Percentiles rank a stretch among this genome's conserved stretches.
phyloP scores from a whole-genome alignment of 2,113 vertebrate species.

The Hyperopisus bebe region DNA sequence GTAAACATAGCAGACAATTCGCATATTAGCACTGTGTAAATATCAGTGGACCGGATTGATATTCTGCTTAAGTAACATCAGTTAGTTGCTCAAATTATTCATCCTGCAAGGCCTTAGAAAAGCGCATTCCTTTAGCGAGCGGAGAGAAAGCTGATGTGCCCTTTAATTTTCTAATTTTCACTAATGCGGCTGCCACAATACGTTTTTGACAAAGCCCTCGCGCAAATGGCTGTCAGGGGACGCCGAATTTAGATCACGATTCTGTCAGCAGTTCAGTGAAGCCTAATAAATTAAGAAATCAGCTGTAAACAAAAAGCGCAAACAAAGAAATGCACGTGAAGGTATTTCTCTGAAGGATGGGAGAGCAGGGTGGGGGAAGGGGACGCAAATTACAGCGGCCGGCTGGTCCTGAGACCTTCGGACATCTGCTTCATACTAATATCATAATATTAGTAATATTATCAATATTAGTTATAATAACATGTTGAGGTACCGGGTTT shows the following conservation, averaged over 20 bases:
- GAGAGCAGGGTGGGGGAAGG: neutral
- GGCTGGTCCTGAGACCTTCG: neutral
- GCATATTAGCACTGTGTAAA: neutral
- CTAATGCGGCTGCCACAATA: neutral
- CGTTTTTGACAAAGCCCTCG: neutral
- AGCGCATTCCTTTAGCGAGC: neutral
- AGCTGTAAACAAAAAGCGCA: neutral
- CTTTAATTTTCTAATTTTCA: slow-evolving; percentile 1
- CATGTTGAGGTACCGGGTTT: neutral
- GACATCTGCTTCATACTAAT: neutral
- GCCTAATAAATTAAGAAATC: slow-evolving; percentile 16
- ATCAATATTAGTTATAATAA: neutral
- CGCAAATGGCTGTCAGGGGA: neutral
- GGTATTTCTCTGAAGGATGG: neutral
- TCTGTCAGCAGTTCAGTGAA: neutral
- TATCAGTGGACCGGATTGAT: neutral
- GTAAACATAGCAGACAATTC: neutral
- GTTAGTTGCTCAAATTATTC: slow-evolving; percentile 4
- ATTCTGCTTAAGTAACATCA: neutral
- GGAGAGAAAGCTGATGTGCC: neutral
- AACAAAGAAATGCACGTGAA: neutral
- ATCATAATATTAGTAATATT: no score
- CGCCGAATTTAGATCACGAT: neutral
- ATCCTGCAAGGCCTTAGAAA: neutral
- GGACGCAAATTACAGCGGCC: neutral